phyloP scores from a whole-genome alignment of 2,113 vertebrate genomes.

The Anhinga anhinga region DNA sequence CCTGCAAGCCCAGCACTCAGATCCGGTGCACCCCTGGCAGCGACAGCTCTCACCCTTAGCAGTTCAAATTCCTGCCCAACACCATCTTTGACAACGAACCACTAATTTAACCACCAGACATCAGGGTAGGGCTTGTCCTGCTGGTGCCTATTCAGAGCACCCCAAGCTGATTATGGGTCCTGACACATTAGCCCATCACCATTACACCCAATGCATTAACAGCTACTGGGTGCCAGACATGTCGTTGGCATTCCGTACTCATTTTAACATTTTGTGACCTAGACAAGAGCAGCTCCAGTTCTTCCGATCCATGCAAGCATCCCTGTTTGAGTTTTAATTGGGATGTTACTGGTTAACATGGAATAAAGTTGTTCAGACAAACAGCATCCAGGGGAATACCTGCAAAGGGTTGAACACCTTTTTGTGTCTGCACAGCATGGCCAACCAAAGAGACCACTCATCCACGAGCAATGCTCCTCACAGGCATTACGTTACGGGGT shows the following conservation, averaged over 20 bases:
- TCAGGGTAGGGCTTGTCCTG: not conserved
- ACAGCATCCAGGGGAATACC: not conserved
- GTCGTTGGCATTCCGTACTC: not conserved
- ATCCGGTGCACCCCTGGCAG: not conserved
- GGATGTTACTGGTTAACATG: not conserved
- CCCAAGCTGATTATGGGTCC: not conserved
- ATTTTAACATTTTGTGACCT: not conserved
- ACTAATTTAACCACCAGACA: not conserved
- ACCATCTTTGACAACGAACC: not conserved
- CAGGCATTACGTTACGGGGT: accelerated
- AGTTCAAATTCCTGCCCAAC: not conserved
- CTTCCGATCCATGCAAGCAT: not conserved
- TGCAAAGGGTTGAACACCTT: not conserved
- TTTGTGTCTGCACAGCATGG: not conserved
- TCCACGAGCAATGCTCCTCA: not conserved
- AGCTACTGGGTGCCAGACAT: accelerated
- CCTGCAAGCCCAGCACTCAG: no score
- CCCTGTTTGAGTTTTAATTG: not conserved
- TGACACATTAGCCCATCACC: not conserved
- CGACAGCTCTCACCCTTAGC: not conserved
- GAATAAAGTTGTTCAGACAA: not conserved
- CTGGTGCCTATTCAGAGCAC: not conserved
- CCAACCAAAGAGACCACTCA: not conserved
- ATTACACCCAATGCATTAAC: not conserved
- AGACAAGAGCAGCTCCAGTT: not conserved